Evolutionary conservation across 2,888 invertebrate species (phyloP), one percentile per base, ranked within the genome.

Genomic region (Lamellibrachia columna): DNA sequence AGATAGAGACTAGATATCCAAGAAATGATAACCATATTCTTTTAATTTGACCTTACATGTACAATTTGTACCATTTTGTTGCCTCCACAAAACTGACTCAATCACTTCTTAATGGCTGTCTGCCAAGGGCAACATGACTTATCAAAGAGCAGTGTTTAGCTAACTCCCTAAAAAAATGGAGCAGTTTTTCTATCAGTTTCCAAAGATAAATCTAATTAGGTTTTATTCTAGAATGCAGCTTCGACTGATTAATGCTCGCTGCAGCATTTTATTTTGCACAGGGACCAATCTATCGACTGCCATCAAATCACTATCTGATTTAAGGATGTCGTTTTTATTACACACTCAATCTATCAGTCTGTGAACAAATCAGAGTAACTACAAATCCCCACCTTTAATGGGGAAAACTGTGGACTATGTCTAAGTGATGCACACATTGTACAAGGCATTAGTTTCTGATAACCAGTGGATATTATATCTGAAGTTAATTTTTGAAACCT

Each of bases 271-370:
- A 75, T 75, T 22, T 75, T 75, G 75, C 75, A 6, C 75, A 75
- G 75, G 75, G 75, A 75, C 75, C 22, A 75, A 75, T 75, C 75
- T 22, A 75, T 75, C 22, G 75, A 22, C 15, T 75, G 75, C 75
- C 75, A 22, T 75, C 75, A 75, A 75, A 75, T 75, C 75, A 75
- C 75, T 75, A n/a, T 75, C 75, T 75, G 22, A 75, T 75, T 75
- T 75, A 75, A 75, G 75, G 75, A 75, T 75, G 75, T 75, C n/a
- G 75, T 75, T 75, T 75, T 75, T 75, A 75, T n/a, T 22, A 75
- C n/a, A n/a, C n/a, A 75, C 22, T 75, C 75, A n/a, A 75, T 75
- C 75, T 75, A 75, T 75, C 75, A 75, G 22, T 40, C 75, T 15
- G 22, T n/a, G n/a, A 75, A 15, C 75, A 75, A 75, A 11, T 75